Evolutionary conservation across 2,888 invertebrate genomes (phyloP).

Genomic region (Plebejus melissa): DNA sequence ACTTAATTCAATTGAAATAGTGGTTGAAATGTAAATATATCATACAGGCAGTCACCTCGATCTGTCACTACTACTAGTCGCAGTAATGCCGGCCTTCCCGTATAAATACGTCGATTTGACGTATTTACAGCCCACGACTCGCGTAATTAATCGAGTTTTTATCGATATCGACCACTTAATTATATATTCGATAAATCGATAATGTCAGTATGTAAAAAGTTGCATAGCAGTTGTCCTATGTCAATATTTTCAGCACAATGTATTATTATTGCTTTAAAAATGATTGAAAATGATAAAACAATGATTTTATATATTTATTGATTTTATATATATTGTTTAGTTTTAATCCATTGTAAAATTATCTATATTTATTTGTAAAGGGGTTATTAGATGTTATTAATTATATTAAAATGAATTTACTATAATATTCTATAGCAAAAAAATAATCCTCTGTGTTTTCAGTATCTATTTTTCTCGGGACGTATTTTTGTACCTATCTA

Average conservation of each 20-base stretch:
- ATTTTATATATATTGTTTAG: too few species aligned
- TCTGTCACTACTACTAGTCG: constrained; percentile 46
- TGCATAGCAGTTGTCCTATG: not conserved
- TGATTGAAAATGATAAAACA: too few species aligned
- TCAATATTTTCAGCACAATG: not conserved
- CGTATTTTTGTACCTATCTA: too few species aligned
- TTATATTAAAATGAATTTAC: too few species aligned
- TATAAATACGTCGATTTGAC: constrained; percentile 52
- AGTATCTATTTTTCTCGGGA: too few species aligned
- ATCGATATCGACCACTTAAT: constrained; percentile 22
- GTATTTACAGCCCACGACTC: constrained; percentile 45
- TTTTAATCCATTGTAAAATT: too few species aligned
- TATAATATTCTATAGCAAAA: too few species aligned
- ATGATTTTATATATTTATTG: too few species aligned
- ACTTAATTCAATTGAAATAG: constrained; percentile 27
- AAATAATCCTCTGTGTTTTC: too few species aligned
- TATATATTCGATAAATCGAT: constrained; percentile 1
- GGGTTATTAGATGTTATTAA: too few species aligned
- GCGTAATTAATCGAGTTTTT: constrained; percentile 32
- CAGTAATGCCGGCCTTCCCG: constrained; percentile 53
- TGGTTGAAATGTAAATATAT: constrained; percentile 30
- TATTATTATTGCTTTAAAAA: not conserved
- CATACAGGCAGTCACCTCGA: constrained; percentile 57
- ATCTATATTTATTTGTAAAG: too few species aligned
- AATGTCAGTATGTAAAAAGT: not conserved